phyloP scores from a whole-genome alignment of 2,797 vertebrate species.

The Scarus forsteni region DNA sequence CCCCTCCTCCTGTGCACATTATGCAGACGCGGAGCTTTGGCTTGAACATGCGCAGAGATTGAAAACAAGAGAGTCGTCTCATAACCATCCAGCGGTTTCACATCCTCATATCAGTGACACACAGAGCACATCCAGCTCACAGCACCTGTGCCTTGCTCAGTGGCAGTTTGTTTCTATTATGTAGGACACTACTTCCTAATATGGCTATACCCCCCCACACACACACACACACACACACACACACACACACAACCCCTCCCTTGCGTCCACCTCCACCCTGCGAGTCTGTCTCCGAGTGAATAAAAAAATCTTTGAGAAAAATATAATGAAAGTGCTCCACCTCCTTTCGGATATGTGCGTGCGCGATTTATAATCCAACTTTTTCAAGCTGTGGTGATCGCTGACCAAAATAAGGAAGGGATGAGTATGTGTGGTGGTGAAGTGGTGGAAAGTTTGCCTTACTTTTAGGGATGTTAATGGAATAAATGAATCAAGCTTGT shows the following conservation, averaged over 20 bases:
- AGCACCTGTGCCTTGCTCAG: slow-evolving; percentile 77
- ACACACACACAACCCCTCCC: slow-evolving; percentile 13
- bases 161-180: slow-evolving; percentile 71
- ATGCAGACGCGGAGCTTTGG: slow-evolving; percentile 63
- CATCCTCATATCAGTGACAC: slow-evolving; percentile 45
- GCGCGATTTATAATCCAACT: slow-evolving; percentile 13
- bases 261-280: slow-evolving; percentile 58
- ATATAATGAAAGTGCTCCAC: neutral
- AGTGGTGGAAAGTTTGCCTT: slow-evolving; percentile 66
- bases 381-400: slow-evolving; percentile 18
- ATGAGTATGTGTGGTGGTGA: slow-evolving; percentile 32
- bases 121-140: slow-evolving; percentile 8
- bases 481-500: slow-evolving; percentile 1
- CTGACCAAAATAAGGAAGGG: slow-evolving; percentile 34
- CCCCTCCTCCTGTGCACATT: slow-evolving; percentile 1
- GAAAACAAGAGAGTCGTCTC: slow-evolving; percentile 50
- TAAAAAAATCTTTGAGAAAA: slow-evolving; percentile 47
- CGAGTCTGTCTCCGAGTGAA: slow-evolving; percentile 50
- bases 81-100: slow-evolving; percentile 59
- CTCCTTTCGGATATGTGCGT: slow-evolving; percentile 3
- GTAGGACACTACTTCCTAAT: slow-evolving; percentile 85
- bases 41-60: slow-evolving; percentile 40
- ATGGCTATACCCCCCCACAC: slow-evolving; percentile 52
- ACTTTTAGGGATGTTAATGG: slow-evolving; percentile 33
- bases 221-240: neutral